Conservation (phyloP, 1,140 invertebrate species). For the Pogonomyrmex barbatus region DNA sequence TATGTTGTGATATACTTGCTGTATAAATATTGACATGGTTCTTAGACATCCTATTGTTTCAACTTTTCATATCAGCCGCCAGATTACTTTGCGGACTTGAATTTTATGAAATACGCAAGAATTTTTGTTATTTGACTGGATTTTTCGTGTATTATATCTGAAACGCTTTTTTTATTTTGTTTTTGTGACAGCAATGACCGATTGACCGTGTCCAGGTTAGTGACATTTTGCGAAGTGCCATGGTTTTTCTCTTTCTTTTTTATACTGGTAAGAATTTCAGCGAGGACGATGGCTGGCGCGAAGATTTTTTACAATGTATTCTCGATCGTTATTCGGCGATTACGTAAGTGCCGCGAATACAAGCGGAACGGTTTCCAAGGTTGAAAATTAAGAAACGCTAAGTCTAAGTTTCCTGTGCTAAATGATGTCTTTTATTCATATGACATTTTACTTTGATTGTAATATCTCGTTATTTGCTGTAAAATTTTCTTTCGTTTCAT, state of each 20-base stretch:
- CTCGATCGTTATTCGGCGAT: slow-evolving; percentile 72
- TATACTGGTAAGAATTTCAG: background rate
- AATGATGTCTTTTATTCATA: slow-evolving; percentile 23
- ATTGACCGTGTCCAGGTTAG: background rate
- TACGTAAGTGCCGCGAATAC: slow-evolving; percentile 76
- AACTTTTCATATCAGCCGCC: background rate
- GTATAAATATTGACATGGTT: slow-evolving; percentile 53
- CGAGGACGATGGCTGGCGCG: background rate
- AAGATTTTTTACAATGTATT: slow-evolving; percentile 38
- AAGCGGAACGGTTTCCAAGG: slow-evolving; percentile 77
- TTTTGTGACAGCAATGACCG: background rate
- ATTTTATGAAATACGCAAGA: background rate
- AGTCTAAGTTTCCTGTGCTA: slow-evolving; percentile 67
- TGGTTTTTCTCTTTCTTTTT: slow-evolving; percentile 20
- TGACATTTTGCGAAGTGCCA: slow-evolving; percentile 38
- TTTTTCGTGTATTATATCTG: background rate
- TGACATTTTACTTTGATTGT: slow-evolving; percentile 65
- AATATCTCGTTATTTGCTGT: slow-evolving; percentile 53
- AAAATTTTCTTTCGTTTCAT: background rate
- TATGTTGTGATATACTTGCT: slow-evolving; percentile 45
- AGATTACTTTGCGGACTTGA: background rate
- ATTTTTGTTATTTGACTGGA: background rate
- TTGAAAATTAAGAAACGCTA: slow-evolving; percentile 74
- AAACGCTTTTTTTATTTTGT: background rate
- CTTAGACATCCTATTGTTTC: slow-evolving; percentile 7